A percentile compares a stretch with the other conserved stretches of the same genome.
Evolutionary conservation across 2,113 vertebrate genomes (phyloP).

Genomic region (Pan paniscus): DNA sequence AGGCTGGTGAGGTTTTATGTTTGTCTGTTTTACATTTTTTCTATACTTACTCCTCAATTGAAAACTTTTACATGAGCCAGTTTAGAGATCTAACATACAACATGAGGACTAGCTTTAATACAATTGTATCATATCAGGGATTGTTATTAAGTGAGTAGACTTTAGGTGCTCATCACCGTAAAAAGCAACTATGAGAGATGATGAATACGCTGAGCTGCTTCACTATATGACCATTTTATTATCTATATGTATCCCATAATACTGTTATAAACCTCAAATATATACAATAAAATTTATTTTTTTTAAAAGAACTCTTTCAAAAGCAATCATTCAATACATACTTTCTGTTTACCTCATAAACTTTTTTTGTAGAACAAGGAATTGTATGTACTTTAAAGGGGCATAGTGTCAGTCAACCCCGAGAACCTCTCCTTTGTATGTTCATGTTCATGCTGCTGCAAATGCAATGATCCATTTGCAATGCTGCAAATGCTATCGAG

Average conservation of each 20-base stretch:
- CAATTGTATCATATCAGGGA: background rate
- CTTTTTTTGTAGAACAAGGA: background rate
- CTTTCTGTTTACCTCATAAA: background rate
- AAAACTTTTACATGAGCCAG: too few relatives aligned
- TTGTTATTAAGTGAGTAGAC: background rate
- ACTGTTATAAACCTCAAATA: background rate
- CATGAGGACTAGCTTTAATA: background rate
- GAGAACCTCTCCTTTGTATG: fast-evolving
- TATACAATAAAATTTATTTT: background rate
- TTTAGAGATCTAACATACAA: background rate
- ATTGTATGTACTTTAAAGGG: fast-evolving
- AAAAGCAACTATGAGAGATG: background rate
- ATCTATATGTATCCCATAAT: background rate
- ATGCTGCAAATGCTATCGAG: fast-evolving
- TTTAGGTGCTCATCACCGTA: background rate
- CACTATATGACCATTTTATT: too few relatives aligned
- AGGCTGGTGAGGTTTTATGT: background rate
- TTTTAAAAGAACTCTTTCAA: background rate
- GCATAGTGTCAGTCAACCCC: background rate
- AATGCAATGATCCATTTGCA: too few relatives aligned
- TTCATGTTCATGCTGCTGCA: fast-evolving
- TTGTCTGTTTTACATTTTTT: background rate
- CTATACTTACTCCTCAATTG: background rate
- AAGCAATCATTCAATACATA: too few relatives aligned
- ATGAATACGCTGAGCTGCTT: too few relatives aligned